phyloP scores from a whole-genome alignment of 2,888 invertebrate species.

The Cryptus viduatorius region DNA sequence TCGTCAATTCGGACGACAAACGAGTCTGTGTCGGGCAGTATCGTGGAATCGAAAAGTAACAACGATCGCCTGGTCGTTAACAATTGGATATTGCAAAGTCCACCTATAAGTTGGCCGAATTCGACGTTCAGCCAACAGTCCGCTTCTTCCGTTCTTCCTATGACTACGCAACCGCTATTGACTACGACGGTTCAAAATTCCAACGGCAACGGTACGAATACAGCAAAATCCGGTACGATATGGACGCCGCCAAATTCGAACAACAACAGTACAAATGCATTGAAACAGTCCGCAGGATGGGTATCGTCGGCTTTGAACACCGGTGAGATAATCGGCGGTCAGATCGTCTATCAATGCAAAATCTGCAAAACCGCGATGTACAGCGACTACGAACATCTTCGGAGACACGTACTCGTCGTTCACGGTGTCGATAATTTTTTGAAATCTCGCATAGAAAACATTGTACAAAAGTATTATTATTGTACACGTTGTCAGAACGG shows the following conservation, averaged over 20 bases:
- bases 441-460: slow-evolving; percentile 9
- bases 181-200: not conserved
- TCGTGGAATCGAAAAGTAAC: slow-evolving; percentile 7
- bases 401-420: slow-evolving; percentile 48
- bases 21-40: not conserved
- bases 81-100: slow-evolving; percentile 5
- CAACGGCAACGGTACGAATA: not conserved
- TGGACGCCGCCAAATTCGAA: not conserved
- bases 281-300: slow-evolving; percentile 10
- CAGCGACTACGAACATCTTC: slow-evolving; percentile 47
- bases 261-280: not conserved
- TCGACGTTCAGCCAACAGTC: slow-evolving; percentile 8
- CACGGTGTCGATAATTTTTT: slow-evolving; percentile 39
- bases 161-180: not conserved
- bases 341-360: slow-evolving; percentile 47
- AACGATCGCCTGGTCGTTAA: slow-evolving; percentile 80
- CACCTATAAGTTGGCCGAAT: not conserved
- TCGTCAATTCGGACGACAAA: slow-evolving; percentile 84
- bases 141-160: not conserved
- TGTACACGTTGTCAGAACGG: slow-evolving; percentile 48
- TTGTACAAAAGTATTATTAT: slow-evolving; percentile 50
- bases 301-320: not conserved
- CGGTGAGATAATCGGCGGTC: not conserved
- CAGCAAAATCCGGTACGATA: not conserved
- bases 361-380: slow-evolving; percentile 58